Evolutionary conservation across 2,113 vertebrate genomes (phyloP).

Genomic region (Diadophis punctatus): DNA sequence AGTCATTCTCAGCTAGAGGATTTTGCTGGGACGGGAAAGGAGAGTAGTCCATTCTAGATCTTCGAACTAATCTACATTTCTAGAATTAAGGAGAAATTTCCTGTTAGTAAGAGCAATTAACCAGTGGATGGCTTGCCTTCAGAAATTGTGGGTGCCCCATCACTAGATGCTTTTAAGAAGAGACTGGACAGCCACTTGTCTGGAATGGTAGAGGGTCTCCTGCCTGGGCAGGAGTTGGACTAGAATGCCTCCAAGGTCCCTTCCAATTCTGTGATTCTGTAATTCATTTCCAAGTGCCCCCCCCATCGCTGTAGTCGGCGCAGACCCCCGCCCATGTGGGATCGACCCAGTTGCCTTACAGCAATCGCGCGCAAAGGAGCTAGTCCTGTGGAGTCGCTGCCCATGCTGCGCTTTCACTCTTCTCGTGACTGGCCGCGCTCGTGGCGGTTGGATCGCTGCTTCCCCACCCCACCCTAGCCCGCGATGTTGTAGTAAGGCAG

Average conservation of each 20-base stretch:
- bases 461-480: too few relatives aligned
- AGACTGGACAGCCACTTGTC: background rate
- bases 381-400: background rate
- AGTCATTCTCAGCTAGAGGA: background rate
- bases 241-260: background rate
- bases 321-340: rapidly evolving
- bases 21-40: background rate
- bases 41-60: background rate
- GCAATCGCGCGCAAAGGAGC: background rate
- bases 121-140: background rate
- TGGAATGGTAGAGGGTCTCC: background rate
- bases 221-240: background rate
- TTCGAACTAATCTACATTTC: background rate
- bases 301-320: background rate
- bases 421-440: rapidly evolving
- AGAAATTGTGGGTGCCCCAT: background rate
- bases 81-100: background rate
- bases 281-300: background rate
- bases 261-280: background rate
- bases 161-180: background rate
- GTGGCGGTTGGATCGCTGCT: rapidly evolving
- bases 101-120: background rate
- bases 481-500: background rate
- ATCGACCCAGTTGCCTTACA: background rate
- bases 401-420: background rate